phyloP scores from a whole-genome alignment of 2,888 invertebrate genomes.

The Monoplex corrugatus region DNA sequence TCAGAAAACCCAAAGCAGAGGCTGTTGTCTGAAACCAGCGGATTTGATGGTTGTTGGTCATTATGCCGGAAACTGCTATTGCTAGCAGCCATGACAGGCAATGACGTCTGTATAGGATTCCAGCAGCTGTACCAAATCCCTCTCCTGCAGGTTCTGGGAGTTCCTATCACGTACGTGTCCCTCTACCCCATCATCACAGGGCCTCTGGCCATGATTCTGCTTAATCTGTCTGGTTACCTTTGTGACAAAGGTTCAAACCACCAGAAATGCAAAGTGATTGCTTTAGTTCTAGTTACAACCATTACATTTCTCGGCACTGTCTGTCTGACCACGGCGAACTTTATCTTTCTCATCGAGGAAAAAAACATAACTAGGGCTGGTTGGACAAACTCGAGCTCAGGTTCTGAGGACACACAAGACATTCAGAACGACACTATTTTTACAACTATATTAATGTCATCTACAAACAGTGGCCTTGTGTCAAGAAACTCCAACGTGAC shows the following conservation, averaged over 20 bases:
- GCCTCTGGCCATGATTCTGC: not conserved
- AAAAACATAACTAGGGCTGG: not conserved
- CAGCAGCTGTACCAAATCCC: conserved; percentile 26
- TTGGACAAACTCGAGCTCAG: not conserved
- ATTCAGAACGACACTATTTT: too few relatives aligned
- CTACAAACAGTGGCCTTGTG: too few relatives aligned
- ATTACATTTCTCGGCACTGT: not conserved
- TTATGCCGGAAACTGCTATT: not conserved
- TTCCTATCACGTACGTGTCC: conserved; percentile 3
- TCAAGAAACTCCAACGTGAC: too few relatives aligned
- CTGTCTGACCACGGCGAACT: not conserved
- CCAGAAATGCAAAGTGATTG: not conserved
- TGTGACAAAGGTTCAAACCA: conserved; percentile 1
- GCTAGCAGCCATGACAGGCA: not conserved
- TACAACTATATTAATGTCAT: too few relatives aligned
- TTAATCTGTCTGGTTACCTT: not conserved
- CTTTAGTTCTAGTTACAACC: not conserved
- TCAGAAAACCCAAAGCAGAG: too few relatives aligned
- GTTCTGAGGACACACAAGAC: too few relatives aligned
- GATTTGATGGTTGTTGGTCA: too few relatives aligned
- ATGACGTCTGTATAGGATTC: conserved; percentile 16
- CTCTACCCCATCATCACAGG: conserved; percentile 4
- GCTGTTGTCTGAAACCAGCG: too few relatives aligned
- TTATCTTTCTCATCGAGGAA: not conserved
- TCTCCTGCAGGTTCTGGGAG: conserved; percentile 21